A percentile compares a stretch with the other conserved stretches of the same genome.
Evolutionary conservation across 35 echinoderm and acorn worm genomes (phyloP).

Genomic region (Ophioderma brevispina): DNA sequence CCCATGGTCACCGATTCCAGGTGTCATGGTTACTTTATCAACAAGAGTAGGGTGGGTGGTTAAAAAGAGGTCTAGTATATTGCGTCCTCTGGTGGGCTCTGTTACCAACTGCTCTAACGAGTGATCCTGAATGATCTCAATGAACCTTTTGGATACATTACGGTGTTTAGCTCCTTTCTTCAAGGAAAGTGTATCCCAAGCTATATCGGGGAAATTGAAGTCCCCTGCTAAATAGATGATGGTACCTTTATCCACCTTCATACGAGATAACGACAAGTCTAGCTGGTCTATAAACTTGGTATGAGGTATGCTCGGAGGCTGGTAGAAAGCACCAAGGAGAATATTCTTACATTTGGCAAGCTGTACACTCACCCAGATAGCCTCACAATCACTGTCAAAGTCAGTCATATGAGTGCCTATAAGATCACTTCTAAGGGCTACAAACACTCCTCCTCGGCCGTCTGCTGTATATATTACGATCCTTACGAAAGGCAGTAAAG

Average conservation of each 20-base stretch:
- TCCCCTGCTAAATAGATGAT: constrained; percentile 8
- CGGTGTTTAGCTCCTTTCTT: no score
- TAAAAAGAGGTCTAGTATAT: neutral
- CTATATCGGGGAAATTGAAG: neutral
- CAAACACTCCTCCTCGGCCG: neutral
- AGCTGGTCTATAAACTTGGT: neutral
- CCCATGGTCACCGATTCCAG: neutral
- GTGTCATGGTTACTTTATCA: neutral
- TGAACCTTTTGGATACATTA: neutral
- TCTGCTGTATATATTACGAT: neutral
- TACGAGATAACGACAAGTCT: neutral
- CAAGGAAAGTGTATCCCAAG: neutral
- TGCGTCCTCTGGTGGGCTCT: neutral
- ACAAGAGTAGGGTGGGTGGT: neutral
- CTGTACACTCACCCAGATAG: constrained; percentile 24
- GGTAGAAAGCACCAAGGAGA: constrained; percentile 12
- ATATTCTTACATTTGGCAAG: constrained; percentile 1
- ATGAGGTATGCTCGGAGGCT: neutral
- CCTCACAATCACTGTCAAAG: constrained; percentile 26
- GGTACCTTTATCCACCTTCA: neutral
- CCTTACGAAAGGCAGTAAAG: neutral
- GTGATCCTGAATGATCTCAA: neutral
- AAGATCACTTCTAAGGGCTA: constrained; percentile 16
- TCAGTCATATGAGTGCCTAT: constrained; percentile 21
- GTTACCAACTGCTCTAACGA: neutral